Base-by-base conservation (phyloP, 2,113 vertebrate species). In the Stigmatopora argus region DNA sequence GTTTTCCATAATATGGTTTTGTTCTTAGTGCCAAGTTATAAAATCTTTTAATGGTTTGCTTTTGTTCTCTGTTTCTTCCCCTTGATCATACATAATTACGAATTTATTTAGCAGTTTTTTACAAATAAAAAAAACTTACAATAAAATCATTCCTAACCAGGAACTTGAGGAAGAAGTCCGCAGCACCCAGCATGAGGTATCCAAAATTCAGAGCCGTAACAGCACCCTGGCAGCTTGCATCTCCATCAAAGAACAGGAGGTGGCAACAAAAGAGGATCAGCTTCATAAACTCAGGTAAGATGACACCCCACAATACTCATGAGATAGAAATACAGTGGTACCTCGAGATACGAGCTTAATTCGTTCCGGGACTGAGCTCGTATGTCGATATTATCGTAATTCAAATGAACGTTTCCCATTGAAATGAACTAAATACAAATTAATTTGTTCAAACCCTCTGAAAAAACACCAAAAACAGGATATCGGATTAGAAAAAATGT, bases 81-180 rank as follows among this genome's bases (percentile, higher is more conserved):
- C 5, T 10, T 48, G 7, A 49, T 18, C 0, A 18, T 5, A 49
- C 3, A 31, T 31, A 31, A 31, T 31, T 31, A 31, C 19, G 12
- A 11, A 53, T 19, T 23, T 19, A 4, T 21, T 1, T 46, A 21
- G 55, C 52, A 13, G 12, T 10, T 21, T 1, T 44, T 18, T n/a
- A n/a, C 12, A 26, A 4, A 45, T 44, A 58, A 12, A 34, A n/a
- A 59, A 23, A 7, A 52, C 21, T 69, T 67, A 7, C 6, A 41
- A 41, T 63, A 4, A 19, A 59, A 13, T 23, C 41, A 7, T 75
- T 75, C 46, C 19, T 58, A 78, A 78, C 46, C 72, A 95, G 94
- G 81, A 78, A 77, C 73, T 94, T 75, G 89, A 94, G 83, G 81
- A 69, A 55, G 77, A 92, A 72, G 78, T 93, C 53, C 78, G 78